phyloP scores from a whole-genome alignment of 2,113 vertebrate genomes.

The Hippocampus guttulatus region DNA sequence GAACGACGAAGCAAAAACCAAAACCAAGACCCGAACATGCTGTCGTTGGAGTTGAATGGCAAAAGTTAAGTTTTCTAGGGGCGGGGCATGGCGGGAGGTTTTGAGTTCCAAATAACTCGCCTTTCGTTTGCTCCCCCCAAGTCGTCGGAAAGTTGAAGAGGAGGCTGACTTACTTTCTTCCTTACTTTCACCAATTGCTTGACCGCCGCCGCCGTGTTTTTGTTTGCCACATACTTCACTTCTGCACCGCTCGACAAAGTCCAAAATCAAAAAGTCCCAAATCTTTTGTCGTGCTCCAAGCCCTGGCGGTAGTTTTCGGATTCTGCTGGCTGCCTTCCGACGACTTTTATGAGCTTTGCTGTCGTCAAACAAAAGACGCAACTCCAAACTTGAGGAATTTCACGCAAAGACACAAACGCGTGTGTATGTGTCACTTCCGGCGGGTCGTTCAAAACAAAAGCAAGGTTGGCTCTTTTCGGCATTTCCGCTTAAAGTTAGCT shows the following conservation, averaged over 20 bases:
- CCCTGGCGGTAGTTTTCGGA: neutral
- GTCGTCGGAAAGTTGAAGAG: neutral
- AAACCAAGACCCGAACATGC: neutral
- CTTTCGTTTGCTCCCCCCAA: neutral
- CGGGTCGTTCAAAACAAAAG: neutral
- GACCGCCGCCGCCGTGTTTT: constrained; percentile 1
- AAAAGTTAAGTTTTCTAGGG: neutral
- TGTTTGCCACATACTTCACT: constrained; percentile 40
- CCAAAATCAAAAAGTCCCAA: neutral
- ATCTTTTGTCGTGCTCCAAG: neutral
- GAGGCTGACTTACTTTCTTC: constrained; percentile 8
- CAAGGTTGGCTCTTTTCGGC: neutral
- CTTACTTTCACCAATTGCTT: constrained; percentile 25
- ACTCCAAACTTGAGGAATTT: constrained; percentile 31
- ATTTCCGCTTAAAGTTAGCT: neutral
- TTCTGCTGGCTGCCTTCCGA: neutral
- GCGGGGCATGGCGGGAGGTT: too few relatives aligned
- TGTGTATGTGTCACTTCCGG: neutral
- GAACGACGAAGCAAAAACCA: neutral
- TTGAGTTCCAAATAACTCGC: neutral
- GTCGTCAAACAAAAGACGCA: constrained; percentile 25
- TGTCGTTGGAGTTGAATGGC: neutral
- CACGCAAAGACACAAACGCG: neutral
- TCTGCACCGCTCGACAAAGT: neutral
- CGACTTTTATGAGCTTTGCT: neutral